A percentile compares a stretch with the other conserved stretches of the same genome.
These are phyloP conservation scores for Morpho deidamia DNA, from an alignment of 2,888 invertebrate genomes.

Conservation along the genomic window DNA sequence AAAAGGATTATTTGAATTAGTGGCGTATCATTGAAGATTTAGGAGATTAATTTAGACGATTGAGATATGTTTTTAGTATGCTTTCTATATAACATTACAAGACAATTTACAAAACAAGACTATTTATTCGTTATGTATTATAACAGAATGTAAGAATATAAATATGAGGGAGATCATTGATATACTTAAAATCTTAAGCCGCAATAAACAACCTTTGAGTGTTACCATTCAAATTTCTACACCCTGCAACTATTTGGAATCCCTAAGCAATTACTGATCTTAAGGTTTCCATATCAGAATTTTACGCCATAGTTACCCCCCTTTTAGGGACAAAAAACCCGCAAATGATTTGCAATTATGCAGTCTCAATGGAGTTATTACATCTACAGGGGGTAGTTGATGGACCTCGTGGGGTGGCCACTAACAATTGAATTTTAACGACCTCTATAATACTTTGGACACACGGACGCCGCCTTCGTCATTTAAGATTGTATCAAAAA, in stretches of 20 bases:
- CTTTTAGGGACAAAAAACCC: conserved; percentile 52
- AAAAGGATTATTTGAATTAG: too few relatives aligned
- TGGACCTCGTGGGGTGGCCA: conserved; percentile 52
- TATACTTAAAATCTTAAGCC: too few relatives aligned
- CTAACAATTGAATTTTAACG: conserved; percentile 77
- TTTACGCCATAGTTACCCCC: conserved; percentile 32
- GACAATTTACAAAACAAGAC: too few relatives aligned
- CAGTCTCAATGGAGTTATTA: conserved; percentile 74
- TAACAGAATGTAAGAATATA: too few relatives aligned
- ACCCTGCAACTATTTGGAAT: conserved; percentile 2
- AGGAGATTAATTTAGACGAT: too few relatives aligned
- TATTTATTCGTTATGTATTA: too few relatives aligned
- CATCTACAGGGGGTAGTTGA: conserved; percentile 52
- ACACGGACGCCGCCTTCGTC: conserved; percentile 32
- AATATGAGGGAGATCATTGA: too few relatives aligned
- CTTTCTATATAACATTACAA: too few relatives aligned
- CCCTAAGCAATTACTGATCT: conserved; percentile 10
- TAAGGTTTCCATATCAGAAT: conserved; percentile 26
- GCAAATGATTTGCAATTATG: conserved; percentile 77
- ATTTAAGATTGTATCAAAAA: not conserved
- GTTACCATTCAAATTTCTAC: not conserved
- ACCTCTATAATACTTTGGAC: conserved; percentile 55
- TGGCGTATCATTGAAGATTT: too few relatives aligned
- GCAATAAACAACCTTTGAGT: too few relatives aligned
- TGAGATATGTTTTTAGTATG: too few relatives aligned